Evolutionary conservation across 2,113 vertebrate species (phyloP), one percentile per base, ranked within the genome.

Genomic region (Aythya baeri): DNA sequence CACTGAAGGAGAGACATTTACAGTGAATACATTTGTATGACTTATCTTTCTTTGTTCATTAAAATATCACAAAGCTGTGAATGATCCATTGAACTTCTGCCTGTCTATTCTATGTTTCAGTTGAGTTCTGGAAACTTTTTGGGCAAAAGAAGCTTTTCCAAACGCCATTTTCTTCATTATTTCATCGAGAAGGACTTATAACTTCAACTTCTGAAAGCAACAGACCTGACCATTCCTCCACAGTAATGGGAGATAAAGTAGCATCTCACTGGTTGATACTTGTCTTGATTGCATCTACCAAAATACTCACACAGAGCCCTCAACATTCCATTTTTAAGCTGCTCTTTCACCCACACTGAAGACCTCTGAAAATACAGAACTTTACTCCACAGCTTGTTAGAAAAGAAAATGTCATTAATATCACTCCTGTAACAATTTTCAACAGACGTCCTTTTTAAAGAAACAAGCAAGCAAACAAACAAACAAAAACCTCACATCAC

Each of bases 1-100:
- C 98, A 96, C 99, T 99, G 97, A 97, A 97, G 95, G 79, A 98
- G 94, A 98, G 85, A 97, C 55, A 96, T 44, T 91, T 82, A 95
- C 92, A 97, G 85, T 79, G 74, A 52, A 73, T 67, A 66, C 86
- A 86, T 94, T 76, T 92, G 73, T 55, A 92, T 88, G 80, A 88
- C 46, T 70, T 80, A 27, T 73, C 44, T 83, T 79, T 83, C 44
- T 80, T 79, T 76, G 44, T 32, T 84, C 66, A 75, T 52, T 74
- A 63, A 84, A 91, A 41, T 14, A 77, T 9, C 55, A 76, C 29
- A 27, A 77, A 74, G 38, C 20, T 66, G 57, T 61, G 38, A 84
- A 86, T 4, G 5, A 89, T 22, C 17, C 55, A 43, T 16, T 75
- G 46, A 59, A 88, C 23, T 76, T 73, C 31, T 54, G 44, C 13